These are phyloP conservation scores for Lepilemur septentrionalis DNA, from an alignment of 2,797 vertebrate genomes.

Conservation along the genomic window DNA sequence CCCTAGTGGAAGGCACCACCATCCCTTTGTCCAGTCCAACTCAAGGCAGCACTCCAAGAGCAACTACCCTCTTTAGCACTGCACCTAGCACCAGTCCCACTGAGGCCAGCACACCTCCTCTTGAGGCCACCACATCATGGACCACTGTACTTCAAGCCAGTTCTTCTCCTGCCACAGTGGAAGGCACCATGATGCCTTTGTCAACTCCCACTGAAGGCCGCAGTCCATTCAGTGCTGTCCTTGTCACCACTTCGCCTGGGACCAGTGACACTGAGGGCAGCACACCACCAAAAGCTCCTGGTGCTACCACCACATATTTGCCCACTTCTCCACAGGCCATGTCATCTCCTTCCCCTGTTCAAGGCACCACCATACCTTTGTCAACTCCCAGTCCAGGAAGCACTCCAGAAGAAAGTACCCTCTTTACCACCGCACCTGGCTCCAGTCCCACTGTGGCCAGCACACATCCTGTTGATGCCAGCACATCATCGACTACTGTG, in stretches of 20 bases:
- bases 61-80: too few species aligned
- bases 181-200: accelerated
- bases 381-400: too few species aligned
- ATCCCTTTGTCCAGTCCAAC: accelerated
- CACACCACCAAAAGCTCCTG: too few species aligned
- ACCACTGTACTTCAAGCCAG: accelerated
- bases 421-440: accelerated
- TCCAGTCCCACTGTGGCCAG: too few species aligned
- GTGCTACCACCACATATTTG: background rate
- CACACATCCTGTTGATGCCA: too few species aligned
- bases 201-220: accelerated
- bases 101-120: too few species aligned
- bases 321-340: too few species aligned
- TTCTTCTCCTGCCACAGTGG: accelerated
- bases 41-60: too few species aligned
- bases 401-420: too few species aligned
- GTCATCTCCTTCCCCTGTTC: too few species aligned
- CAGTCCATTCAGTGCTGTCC: accelerated
- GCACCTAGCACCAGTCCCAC: accelerated
- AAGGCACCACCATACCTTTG: too few species aligned
- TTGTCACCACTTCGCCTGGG: accelerated
- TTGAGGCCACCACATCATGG: too few species aligned
- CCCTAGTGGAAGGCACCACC: accelerated
- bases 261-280: background rate
- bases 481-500: accelerated